Evolutionary conservation across 2,797 vertebrate genomes (phyloP), one percentile per base, ranked within the genome.

Genomic region (Pempheris klunzingeri): DNA sequence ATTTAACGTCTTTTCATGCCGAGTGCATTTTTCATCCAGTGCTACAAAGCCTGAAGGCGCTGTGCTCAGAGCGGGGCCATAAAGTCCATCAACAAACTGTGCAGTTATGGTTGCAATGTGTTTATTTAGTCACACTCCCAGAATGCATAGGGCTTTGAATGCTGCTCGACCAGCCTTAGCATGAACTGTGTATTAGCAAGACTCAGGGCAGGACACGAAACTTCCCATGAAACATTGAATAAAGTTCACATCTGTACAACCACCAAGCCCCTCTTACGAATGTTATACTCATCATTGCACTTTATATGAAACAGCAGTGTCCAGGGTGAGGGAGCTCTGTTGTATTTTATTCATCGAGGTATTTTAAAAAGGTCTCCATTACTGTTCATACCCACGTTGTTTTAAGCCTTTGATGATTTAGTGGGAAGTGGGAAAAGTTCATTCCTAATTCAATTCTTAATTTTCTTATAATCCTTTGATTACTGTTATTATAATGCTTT

Each of bases 71-170:
- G 67, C 82, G 55, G 77, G 85, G 50, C 52, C 82, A 83, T 90
- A 85, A 93, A 90, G 83, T 86, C 77, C 83, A 79, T 88, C 84
- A 86, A 41, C 55, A 43, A 80, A 58, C 83, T 81, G 75, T 83
- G 76, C 66, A 59, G 73, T 71, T 81, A 76, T 73, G 77, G 78
- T 86, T 79, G 85, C 76, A 72, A 44, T 76, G 74, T 84, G 90
- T 90, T 90, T 90, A 77, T 81, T 87, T 67, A 80, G 88, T 89
- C 86, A 88, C 86, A 85, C 77, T 91, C 88, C 53, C 84, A 82
- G 71, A 87, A 78, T 62, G 67, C 85, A 28, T 64, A 3, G 53
- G 72, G 76, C 74, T 78, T 79, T 84, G 81, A 80, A 74, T 66
- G 78, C 62, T 50, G 65, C 80, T 72, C 20, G 1, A 57, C 54